Base-by-base conservation (phyloP, 2,797 vertebrate species). In the Chanos chanos region DNA sequence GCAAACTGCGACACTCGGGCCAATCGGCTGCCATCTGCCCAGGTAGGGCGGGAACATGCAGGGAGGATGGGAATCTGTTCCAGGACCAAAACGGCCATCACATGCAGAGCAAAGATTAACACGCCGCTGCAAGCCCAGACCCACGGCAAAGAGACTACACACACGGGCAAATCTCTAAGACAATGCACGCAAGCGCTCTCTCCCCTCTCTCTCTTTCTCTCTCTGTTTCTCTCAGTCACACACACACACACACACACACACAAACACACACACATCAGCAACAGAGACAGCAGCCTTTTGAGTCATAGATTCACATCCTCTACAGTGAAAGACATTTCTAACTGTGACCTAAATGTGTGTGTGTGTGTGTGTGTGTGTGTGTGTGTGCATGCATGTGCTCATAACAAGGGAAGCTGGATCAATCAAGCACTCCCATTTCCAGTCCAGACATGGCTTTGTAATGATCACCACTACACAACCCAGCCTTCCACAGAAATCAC, bases 1-100 rank as follows among this genome's bases (percentile, higher is more conserved):
- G 65, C 67, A 68, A 76, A 70, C 61, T 72, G 74, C 74, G 60
- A 57, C 68, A 63, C 62, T 72, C 71, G 34, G n/a, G 58, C 6
- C 43, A 75, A 62, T 49, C 60, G 53, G 45, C 70, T 61, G 67
- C 62, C 49, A 44, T 70, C 69, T 68, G 62, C 67, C 69, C 72
- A 79, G 79, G 75, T 81, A 74, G 61, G 68, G 58, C 24, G 12
- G 27, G 30, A 37, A 21, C 31, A 44, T 45, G 47, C 13, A 12
- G 56, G 27, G 43, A 28, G 19, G 37, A 36, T 49, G 31, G 53
- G 16, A 30, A 12, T 9, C 5, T 1, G 10, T 40, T 51, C 30
- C 54, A 56, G 10, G 22, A 13, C 7, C 30, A 16, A n/a, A 9
- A 7, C 25, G 52, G 7, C 18, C 57, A 33, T 62, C 18, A 57